Evolutionary conservation across 1,140 invertebrate genomes (phyloP).

Genomic region (Psix sp.): DNA sequence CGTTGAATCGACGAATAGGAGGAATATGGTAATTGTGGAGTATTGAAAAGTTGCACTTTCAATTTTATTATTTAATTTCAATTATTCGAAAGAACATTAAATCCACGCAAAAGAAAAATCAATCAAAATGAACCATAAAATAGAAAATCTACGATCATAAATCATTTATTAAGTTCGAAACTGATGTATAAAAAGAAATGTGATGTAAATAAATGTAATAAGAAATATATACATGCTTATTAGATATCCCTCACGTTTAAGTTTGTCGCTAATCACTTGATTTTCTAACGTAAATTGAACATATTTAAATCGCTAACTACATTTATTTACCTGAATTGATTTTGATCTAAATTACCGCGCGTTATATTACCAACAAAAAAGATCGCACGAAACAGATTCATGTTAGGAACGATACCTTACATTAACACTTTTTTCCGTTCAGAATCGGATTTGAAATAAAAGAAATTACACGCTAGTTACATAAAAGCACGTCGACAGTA

Average conservation of each 20-base stretch:
- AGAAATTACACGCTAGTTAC: slow-evolving; percentile 30
- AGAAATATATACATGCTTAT: too few species aligned
- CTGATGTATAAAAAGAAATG: too few species aligned
- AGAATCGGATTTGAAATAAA: slow-evolving; percentile 9
- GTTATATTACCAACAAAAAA: too few species aligned
- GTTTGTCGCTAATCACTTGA: too few species aligned
- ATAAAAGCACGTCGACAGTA: slow-evolving; percentile 26
- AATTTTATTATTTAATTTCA: slow-evolving; percentile 41
- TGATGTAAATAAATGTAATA: too few species aligned
- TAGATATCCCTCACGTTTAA: too few species aligned
- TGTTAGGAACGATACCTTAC: background rate
- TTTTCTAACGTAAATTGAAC: too few species aligned
- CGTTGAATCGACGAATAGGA: slow-evolving; percentile 25
- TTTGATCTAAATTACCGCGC: too few species aligned
- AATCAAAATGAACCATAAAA: slow-evolving; percentile 1
- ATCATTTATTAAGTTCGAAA: background rate
- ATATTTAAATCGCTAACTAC: too few species aligned
- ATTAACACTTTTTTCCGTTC: slow-evolving; percentile 3
- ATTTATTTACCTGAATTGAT: too few species aligned
- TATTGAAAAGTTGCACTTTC: slow-evolving; percentile 15
- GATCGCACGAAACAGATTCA: background rate
- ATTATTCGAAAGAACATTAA: slow-evolving; percentile 21
- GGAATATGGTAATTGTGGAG: slow-evolving; percentile 46
- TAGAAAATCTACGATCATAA: slow-evolving; percentile 1
- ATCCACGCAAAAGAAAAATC: slow-evolving; percentile 19